Conservation (phyloP, 2,797 vertebrate genomes). For the Phoxinus dragarum region DNA sequence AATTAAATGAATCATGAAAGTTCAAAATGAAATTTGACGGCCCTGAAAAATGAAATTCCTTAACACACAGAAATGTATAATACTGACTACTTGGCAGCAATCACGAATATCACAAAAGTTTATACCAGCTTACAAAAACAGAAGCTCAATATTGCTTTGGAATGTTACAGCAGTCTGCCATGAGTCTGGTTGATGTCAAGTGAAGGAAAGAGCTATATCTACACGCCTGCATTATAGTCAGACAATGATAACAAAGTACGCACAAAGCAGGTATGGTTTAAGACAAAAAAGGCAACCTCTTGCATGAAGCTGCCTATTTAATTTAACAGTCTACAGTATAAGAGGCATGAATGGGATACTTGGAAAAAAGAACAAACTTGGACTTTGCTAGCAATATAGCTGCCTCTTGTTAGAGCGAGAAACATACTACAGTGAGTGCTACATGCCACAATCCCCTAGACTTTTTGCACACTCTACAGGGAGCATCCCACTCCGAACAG, state of each 20-base stretch:
- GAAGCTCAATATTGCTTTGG: slow-evolving; percentile 82
- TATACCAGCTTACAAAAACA: slow-evolving; percentile 72
- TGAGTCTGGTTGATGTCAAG: slow-evolving; percentile 62
- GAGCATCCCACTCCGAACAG: slow-evolving; percentile 36
- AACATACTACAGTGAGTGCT: slow-evolving; percentile 52
- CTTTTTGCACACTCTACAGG: slow-evolving; percentile 38
- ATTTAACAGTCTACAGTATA: slow-evolving; percentile 79
- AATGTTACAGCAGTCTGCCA: slow-evolving; percentile 82
- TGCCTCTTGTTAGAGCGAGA: slow-evolving; percentile 57
- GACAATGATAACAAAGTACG: slow-evolving; percentile 30
- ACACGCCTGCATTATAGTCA: slow-evolving; percentile 51
- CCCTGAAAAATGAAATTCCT: slow-evolving; percentile 70
- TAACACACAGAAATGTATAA: slow-evolving; percentile 74
- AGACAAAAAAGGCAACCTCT: slow-evolving; percentile 63
- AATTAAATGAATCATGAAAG: slow-evolving; percentile 87
- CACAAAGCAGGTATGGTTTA: slow-evolving; percentile 47
- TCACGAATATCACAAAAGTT: slow-evolving; percentile 74
- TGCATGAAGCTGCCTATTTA: slow-evolving; percentile 67
- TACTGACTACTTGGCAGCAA: slow-evolving; percentile 80
- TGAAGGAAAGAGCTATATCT: slow-evolving; percentile 61
- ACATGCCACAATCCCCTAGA: slow-evolving; percentile 43
- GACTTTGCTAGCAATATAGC: slow-evolving; percentile 48
- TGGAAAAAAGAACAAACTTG: slow-evolving; percentile 52
- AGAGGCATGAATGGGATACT: slow-evolving; percentile 64
- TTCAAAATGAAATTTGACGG: slow-evolving; percentile 72